Conservation (phyloP, 92 coral and sea anemone genomes). For the Porites lobata region DNA sequence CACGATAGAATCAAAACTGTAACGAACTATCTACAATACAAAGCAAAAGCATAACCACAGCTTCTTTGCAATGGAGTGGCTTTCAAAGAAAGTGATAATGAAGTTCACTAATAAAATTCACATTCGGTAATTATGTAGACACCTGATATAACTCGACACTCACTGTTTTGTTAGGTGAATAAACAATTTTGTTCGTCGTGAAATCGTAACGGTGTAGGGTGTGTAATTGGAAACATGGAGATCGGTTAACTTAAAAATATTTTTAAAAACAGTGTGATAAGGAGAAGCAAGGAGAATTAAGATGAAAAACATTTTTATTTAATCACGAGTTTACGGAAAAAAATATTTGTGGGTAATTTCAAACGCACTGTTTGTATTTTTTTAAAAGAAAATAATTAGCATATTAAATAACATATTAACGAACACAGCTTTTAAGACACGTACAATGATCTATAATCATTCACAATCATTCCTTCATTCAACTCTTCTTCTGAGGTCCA, state of each 20-base stretch:
- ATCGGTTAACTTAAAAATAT: neutral
- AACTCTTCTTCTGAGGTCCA: too few species aligned
- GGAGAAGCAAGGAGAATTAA: too few species aligned
- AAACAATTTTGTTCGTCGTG: slow-evolving; percentile 9
- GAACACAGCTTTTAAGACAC: too few species aligned
- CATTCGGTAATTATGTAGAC: neutral
- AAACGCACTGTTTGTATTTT: too few species aligned
- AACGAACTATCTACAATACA: neutral
- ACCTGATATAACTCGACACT: slow-evolving; percentile 23
- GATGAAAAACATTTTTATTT: too few species aligned
- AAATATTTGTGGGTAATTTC: too few species aligned
- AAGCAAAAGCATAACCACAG: slow-evolving; percentile 36
- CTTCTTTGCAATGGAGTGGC: neutral
- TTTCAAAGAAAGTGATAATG: neutral
- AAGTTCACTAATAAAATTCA: slow-evolving; percentile 10
- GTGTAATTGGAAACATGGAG: neutral
- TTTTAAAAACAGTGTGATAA: neutral
- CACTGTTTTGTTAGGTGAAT: slow-evolving; percentile 21
- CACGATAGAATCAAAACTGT: neutral
- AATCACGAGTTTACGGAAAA: too few species aligned
- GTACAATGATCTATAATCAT: too few species aligned
- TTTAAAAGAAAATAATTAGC: too few species aligned
- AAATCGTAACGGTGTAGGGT: neutral
- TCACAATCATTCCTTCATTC: too few species aligned
- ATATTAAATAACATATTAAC: too few species aligned